phyloP scores from a whole-genome alignment of 2,113 vertebrate genomes.

The Stigmatopora nigra region DNA sequence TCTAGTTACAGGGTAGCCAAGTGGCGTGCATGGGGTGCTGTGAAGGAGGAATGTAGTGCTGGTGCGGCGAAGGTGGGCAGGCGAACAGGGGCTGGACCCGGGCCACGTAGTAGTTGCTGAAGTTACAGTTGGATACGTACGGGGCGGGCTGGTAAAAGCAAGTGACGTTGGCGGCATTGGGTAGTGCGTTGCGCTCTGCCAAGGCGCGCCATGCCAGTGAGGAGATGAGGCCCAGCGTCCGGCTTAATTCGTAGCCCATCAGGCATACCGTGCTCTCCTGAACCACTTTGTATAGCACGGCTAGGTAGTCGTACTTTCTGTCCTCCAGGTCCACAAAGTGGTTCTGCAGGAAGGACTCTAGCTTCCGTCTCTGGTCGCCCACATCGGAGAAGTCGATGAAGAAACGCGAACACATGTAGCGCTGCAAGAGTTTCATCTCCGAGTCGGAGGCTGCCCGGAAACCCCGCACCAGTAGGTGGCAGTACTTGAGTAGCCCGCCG shows the following conservation, averaged over 20 bases:
- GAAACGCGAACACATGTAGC: constrained; percentile 98
- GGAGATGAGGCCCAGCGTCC: constrained; percentile 91
- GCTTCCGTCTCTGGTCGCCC: constrained; percentile 87
- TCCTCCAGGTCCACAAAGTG: constrained; percentile 96
- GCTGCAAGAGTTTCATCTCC: constrained; percentile 91
- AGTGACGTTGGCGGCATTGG: constrained; percentile 92
- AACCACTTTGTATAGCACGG: constrained; percentile 89
- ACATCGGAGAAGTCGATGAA: constrained; percentile 98
- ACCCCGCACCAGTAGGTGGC: constrained; percentile 93
- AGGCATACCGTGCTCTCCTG: constrained; percentile 97
- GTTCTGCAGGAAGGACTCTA: constrained; percentile 97
- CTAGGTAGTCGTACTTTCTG: constrained; percentile 96
- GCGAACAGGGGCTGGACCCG: constrained; percentile 90
- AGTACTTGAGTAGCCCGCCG: constrained; percentile 96
- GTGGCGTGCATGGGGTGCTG: constrained; percentile 74
- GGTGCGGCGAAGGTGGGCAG: constrained; percentile 70
- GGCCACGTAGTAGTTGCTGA: constrained; percentile 96
- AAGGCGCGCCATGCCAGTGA: constrained; percentile 87
- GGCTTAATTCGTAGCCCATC: constrained; percentile 95
- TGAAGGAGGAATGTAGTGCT: constrained; percentile 64
- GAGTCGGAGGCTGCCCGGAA: constrained; percentile 82
- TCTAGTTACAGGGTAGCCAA: constrained; percentile 95
- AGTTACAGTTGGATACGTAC: constrained; percentile 90
- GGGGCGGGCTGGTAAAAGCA: constrained; percentile 98
- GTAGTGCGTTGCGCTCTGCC: constrained; percentile 92